These are phyloP conservation scores for Mionectes olivaceus DNA, from an alignment of 2,797 vertebrate species.

Conservation along the genomic window DNA sequence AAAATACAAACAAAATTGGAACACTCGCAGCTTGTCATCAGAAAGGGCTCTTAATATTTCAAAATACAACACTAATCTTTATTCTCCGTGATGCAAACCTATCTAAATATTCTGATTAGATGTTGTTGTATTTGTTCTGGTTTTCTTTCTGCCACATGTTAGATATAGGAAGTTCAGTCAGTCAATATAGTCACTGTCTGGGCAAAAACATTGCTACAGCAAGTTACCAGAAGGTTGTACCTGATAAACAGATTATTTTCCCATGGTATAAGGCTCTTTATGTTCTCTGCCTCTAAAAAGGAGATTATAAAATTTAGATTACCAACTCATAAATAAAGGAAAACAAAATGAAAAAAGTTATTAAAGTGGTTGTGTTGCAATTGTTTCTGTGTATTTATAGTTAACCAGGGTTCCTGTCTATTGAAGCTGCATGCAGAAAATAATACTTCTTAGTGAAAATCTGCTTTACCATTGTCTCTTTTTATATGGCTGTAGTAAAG, in stretches of 20 bases:
- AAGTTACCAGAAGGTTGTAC: neutral
- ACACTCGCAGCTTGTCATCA: neutral
- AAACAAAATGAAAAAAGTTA: neutral
- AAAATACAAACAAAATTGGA: constrained; percentile 9
- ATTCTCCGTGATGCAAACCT: neutral
- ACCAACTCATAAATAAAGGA: neutral
- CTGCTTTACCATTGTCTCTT: neutral
- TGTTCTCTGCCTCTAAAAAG: neutral
- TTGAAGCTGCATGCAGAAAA: neutral
- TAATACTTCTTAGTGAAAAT: neutral
- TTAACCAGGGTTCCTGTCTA: neutral
- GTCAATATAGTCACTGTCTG: neutral
- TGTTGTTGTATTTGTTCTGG: neutral
- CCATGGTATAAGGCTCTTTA: neutral
- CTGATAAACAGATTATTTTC: neutral
- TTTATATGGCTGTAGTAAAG: neutral
- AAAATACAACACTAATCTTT: neutral
- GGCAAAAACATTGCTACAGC: neutral
- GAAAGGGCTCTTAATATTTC: neutral
- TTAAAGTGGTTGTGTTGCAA: neutral
- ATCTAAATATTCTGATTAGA: neutral
- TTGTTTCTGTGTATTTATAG: neutral
- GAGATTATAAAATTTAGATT: neutral
- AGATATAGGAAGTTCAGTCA: neutral
- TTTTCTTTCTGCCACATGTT: neutral